These are phyloP conservation scores for Octodonta nipae DNA, from an alignment of 2,888 invertebrate species.

Conservation along the genomic window DNA sequence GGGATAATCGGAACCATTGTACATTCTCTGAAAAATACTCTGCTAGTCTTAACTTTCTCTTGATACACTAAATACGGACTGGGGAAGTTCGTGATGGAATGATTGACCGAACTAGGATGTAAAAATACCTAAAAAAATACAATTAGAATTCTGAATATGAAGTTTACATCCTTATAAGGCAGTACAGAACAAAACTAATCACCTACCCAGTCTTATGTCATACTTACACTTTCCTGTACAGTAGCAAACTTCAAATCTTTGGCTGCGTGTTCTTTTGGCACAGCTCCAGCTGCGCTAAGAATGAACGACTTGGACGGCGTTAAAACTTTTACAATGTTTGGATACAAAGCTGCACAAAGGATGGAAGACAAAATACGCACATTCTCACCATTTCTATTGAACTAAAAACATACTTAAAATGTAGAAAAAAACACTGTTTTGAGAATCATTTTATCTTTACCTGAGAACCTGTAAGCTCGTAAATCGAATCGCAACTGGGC, in stretches of 20 bases:
- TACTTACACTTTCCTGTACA: slow-evolving; percentile 52
- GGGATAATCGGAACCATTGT: slow-evolving; percentile 68
- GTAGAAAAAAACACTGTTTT: slow-evolving; percentile 3
- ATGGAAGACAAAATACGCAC: slow-evolving; percentile 65
- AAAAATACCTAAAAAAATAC: slow-evolving; percentile 37
- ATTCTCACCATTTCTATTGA: slow-evolving; percentile 64
- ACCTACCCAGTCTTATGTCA: no score
- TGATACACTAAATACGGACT: slow-evolving; percentile 71
- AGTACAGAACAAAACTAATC: no score
- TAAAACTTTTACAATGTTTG: slow-evolving; percentile 74
- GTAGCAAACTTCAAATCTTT: slow-evolving; percentile 64
- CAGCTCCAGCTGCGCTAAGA: slow-evolving; percentile 58
- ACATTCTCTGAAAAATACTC: slow-evolving; percentile 66
- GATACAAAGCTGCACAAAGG: slow-evolving; percentile 83
- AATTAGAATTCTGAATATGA: background rate
- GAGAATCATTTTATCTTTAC: slow-evolving; percentile 13
- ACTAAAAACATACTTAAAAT: slow-evolving; percentile 35
- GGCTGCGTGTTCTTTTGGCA: slow-evolving; percentile 56
- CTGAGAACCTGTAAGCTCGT: slow-evolving; percentile 25
- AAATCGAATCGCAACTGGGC: slow-evolving; percentile 50
- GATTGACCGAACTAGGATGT: slow-evolving; percentile 68
- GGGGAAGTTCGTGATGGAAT: slow-evolving; percentile 47
- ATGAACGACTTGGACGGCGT: slow-evolving; percentile 67
- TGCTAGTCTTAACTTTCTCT: slow-evolving; percentile 69
- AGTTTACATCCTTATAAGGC: no score